Conservation (phyloP, 2,888 invertebrate genomes). For the Eristalis tenax region DNA sequence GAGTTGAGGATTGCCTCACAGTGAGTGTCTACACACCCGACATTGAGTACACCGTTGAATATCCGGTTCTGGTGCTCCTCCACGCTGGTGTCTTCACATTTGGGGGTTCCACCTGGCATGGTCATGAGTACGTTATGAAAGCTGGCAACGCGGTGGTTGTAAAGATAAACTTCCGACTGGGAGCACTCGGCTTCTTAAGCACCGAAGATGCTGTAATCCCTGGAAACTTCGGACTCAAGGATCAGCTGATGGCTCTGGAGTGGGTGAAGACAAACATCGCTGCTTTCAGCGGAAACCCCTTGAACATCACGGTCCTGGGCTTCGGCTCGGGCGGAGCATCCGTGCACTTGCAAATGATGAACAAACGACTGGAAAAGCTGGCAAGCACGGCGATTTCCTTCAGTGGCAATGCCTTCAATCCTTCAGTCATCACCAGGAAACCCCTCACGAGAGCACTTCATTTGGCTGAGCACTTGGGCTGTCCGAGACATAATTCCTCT, state of each 20-base stretch:
- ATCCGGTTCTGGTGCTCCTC: slow-evolving; percentile 86
- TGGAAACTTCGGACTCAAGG: slow-evolving; percentile 88
- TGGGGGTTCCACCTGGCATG: slow-evolving; percentile 82
- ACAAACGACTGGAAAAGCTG: slow-evolving; percentile 79
- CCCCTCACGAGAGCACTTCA: slow-evolving; percentile 84
- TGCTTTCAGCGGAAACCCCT: slow-evolving; percentile 87
- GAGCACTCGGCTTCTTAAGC: slow-evolving; percentile 88
- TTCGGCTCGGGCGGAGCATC: slow-evolving; percentile 89
- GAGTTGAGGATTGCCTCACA: slow-evolving; percentile 87
- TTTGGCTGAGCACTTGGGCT: slow-evolving; percentile 85
- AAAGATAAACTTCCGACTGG: slow-evolving; percentile 87
- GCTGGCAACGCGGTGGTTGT: slow-evolving; percentile 85
- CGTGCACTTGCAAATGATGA: slow-evolving; percentile 87
- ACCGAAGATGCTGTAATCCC: slow-evolving; percentile 87
- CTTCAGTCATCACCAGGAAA: slow-evolving; percentile 83
- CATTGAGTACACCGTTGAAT: slow-evolving; percentile 78
- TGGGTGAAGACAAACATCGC: slow-evolving; percentile 87
- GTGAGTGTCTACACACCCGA: slow-evolving; percentile 85
- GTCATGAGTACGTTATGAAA: slow-evolving; percentile 85
- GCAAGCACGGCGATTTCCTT: slow-evolving; percentile 81
- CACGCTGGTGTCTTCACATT: slow-evolving; percentile 89
- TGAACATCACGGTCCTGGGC: slow-evolving; percentile 86
- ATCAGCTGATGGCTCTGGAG: slow-evolving; percentile 86
- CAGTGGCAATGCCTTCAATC: slow-evolving; percentile 86
- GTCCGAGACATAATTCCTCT: slow-evolving; percentile 82